phyloP scores from a whole-genome alignment of 2,888 invertebrate genomes.

The Plusia festucae region DNA sequence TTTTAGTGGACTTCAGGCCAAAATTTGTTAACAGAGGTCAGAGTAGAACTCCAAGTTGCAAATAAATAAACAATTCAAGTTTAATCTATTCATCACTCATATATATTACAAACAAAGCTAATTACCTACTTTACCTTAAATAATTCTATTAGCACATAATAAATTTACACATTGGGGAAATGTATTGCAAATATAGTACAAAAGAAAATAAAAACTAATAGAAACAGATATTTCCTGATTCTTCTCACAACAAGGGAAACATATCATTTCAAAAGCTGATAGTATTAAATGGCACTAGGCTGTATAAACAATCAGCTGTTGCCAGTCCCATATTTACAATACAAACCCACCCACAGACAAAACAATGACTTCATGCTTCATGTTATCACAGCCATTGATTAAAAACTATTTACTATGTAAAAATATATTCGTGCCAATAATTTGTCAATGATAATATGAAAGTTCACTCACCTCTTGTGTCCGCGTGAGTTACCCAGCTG shows the following conservation, averaged over 20 bases:
- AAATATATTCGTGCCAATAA: slow-evolving; percentile 60
- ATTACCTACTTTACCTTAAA: neutral
- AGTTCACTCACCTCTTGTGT: slow-evolving; percentile 84
- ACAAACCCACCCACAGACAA: slow-evolving; percentile 44
- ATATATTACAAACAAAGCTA: neutral
- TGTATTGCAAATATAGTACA: neutral
- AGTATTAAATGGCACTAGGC: slow-evolving; percentile 33
- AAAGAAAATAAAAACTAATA: neutral
- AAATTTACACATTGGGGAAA: neutral
- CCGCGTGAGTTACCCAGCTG: slow-evolving; percentile 92
- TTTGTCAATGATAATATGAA: slow-evolving; percentile 56
- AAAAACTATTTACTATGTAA: slow-evolving; percentile 59
- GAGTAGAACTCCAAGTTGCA: neutral
- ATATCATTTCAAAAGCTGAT: slow-evolving; percentile 26
- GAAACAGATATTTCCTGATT: slow-evolving; percentile 12
- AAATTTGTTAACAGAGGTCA: neutral
- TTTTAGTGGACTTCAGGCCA: neutral
- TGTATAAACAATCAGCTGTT: slow-evolving; percentile 60
- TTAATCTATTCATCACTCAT: neutral
- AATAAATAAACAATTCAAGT: neutral
- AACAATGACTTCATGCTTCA: slow-evolving; percentile 50
- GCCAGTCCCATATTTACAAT: slow-evolving; percentile 47
- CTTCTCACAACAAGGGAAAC: slow-evolving; percentile 11
- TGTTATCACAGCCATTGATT: slow-evolving; percentile 40
- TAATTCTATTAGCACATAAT: neutral